Base-by-base conservation (phyloP, 2,888 invertebrate species). In the Drosophila silvestris region DNA sequence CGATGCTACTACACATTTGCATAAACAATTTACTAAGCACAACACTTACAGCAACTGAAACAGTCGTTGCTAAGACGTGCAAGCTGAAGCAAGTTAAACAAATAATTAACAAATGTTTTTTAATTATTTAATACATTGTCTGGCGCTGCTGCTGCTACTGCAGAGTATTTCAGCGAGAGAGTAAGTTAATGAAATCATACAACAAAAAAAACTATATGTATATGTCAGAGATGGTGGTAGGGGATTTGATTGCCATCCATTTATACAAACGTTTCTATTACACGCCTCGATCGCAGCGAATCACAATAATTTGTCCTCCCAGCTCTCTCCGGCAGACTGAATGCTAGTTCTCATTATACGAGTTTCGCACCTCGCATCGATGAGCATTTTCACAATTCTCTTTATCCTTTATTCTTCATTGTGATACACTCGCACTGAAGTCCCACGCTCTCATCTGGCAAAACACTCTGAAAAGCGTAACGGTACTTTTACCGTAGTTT, bases 1-100 rank as follows among this genome's bases (percentile, higher is more conserved):
- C 62, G 57, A 66, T 59, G 30, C 74, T 81, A 77, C 77, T 82
- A 62, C n/a, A 69, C 41, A 78, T 83, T 82, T 73, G 70, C 78
- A 82, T 83, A 65, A 47, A 47, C 22, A 22, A 22, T 26, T 16
- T 26, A 26, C 26, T 1, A 22, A 26, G 16, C 26, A 26, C 33
- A 73, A 66, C 44, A 66, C 52, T 59, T 60, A 41, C 77, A 59
- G 63, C 61, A 57, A n/a, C 22, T 7, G 26, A 32, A 51, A 44
- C 64, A 83, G 77, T 83, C 66, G 52, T 16, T 30, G 39, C 28
- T 65, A 41, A 59, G 33, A 58, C 79, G 56, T 57, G 10, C 5
- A 66, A 64, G 50, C 22, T 10, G 54, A 41, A 65, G 37, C 63
- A 74, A 66, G 69, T 53, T 44, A 9, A 44, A 10, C 32, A 37